phyloP scores from a whole-genome alignment of 1,140 invertebrate genomes.

The Whitmania pigra region DNA sequence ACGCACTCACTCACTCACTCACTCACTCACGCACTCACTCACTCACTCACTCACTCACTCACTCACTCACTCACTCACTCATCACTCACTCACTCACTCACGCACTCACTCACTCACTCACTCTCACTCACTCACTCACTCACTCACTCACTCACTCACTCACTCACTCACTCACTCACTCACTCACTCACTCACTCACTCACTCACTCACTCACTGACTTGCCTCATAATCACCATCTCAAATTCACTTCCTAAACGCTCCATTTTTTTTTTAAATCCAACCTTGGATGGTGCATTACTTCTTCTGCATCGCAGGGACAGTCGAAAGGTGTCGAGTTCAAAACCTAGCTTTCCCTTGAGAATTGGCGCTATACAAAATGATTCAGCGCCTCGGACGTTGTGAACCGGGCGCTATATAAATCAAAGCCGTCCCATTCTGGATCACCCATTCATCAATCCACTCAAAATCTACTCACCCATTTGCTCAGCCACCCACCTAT shows the following conservation, averaged over 20 bases:
- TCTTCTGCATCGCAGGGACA: background rate
- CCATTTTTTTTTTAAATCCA: background rate
- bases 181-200: constrained; percentile 17
- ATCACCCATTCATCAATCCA: too few relatives aligned
- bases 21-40: constrained; percentile 20
- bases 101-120: constrained; percentile 14
- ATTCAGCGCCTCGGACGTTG: too few relatives aligned
- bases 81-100: constrained; percentile 18
- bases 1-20: constrained; percentile 16
- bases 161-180: constrained; percentile 17
- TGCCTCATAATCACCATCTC: background rate
- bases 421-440: too few relatives aligned
- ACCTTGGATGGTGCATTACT: background rate
- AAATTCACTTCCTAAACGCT: background rate
- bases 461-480: too few relatives aligned
- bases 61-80: constrained; percentile 19
- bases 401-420: too few relatives aligned
- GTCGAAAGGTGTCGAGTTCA: too few relatives aligned
- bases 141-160: constrained; percentile 20
- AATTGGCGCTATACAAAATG: too few relatives aligned
- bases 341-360: too few relatives aligned
- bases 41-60: constrained; percentile 20
- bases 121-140: constrained; percentile 18
- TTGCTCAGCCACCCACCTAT: too few relatives aligned
- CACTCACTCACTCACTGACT: constrained; percentile 15